phyloP scores from a whole-genome alignment of 2,113 vertebrate genomes.

The Cariama cristata region DNA sequence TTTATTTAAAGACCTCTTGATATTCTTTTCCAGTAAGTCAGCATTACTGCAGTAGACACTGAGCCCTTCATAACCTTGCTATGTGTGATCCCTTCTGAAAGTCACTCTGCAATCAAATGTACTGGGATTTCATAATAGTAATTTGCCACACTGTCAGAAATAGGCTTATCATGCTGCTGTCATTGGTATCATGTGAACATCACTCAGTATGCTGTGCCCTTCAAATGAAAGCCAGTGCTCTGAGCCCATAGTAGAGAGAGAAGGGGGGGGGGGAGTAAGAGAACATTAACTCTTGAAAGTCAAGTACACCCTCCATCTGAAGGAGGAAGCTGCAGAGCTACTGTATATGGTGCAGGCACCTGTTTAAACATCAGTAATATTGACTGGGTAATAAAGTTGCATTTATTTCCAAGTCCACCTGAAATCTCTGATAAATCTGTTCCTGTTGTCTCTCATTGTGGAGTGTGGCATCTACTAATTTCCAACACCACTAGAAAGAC shows the following conservation, averaged over 20 bases:
- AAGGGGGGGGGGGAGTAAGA: background rate
- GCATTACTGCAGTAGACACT: slow-evolving; percentile 5
- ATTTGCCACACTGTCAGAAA: slow-evolving; percentile 70
- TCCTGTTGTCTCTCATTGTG: background rate
- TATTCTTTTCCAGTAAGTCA: slow-evolving; percentile 37
- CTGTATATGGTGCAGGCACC: background rate
- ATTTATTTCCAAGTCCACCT: background rate
- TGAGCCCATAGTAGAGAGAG: background rate
- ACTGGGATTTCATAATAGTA: slow-evolving; percentile 60
- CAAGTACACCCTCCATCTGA: background rate
- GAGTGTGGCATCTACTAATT: background rate
- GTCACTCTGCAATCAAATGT: slow-evolving; percentile 62
- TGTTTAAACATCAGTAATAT: background rate
- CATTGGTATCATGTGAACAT: slow-evolving; percentile 49
- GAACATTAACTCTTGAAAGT: background rate
- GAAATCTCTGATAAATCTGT: background rate
- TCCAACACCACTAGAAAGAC: background rate
- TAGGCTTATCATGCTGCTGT: slow-evolving; percentile 50
- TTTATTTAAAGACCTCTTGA: slow-evolving; percentile 30
- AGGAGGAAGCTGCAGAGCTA: background rate
- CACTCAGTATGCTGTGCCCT: slow-evolving; percentile 18
- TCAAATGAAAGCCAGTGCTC: slow-evolving; percentile 27
- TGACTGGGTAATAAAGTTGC: background rate
- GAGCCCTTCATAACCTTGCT: slow-evolving; percentile 43
- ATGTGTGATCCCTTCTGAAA: slow-evolving; percentile 50